Evolutionary conservation across 2,113 vertebrate genomes (phyloP), one percentile per base, ranked within the genome.

Genomic region (Pyxicephalus adspersus): DNA sequence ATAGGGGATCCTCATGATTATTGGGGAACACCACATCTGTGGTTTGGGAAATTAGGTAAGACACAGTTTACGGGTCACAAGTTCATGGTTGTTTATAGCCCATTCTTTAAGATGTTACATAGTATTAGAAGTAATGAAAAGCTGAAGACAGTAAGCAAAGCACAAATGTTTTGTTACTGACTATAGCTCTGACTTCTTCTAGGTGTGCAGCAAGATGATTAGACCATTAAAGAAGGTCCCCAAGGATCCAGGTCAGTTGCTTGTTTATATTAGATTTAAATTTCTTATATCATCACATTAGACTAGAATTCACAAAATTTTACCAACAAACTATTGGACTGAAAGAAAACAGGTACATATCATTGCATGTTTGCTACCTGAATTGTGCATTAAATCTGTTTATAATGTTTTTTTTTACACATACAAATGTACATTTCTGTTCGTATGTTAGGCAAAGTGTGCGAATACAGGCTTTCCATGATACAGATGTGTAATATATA

Each of bases 121-220:
- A 13, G 38, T 2, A 19, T 72, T 72, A 29, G 26, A 90, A 84
- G 87, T 84, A 84, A 90, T 84, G 88, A 87, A 88, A 84, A 87
- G 83, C 88, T 91, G 87, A 91, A 91, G 89, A 90, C 88, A 89
- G 83, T 80, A 85, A 31, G 65, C 84, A 57, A 23, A 81, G 77
- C 67, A 80, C 79, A 84, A 66, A 83, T 85, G 85, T 83, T 84
- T 58, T 81, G 83, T 87, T 87, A 92, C 89, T 94, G 89, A 94
- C 90, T 89, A 85, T 85, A 88, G 83, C 85, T 94, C 88, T 94
- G 85, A 90, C 92, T 94, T 83, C 87, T 92, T 83, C 87, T 92
- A 94, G 94, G 92, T 93, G 89, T 87, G 86, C 89, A 88, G 86
- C 90, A 92, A 92, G 92, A 94, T 18, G 88, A 94, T 94, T 91